Conservation (phyloP, 2,888 invertebrate genomes). For the Thumatha senex region DNA sequence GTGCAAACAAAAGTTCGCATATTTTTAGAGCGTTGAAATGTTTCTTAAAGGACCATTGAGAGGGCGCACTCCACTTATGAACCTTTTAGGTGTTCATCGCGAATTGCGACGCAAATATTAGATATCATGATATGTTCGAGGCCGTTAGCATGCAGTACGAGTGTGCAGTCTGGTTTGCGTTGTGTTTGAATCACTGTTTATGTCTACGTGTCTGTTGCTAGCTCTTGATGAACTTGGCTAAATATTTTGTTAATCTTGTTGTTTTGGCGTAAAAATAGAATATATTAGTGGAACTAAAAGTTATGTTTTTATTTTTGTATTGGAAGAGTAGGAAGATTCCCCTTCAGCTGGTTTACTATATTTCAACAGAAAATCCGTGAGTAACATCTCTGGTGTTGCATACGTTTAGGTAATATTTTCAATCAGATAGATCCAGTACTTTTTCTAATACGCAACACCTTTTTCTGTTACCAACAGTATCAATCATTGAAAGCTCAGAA, state of each 20-base stretch:
- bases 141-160: conserved; percentile 18
- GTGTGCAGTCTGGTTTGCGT: conserved; percentile 15
- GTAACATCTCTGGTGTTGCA: no score
- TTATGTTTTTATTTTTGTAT: no score
- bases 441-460: no score
- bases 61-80: conserved; percentile 42
- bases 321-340: no score
- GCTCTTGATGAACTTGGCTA: conserved; percentile 16
- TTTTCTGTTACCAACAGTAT: no score
- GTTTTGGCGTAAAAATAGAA: conserved; percentile 1
- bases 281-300: background rate
- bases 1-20: conserved; percentile 66
- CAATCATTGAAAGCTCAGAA: no score
- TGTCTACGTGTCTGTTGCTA: conserved; percentile 30
- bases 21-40: conserved; percentile 53
- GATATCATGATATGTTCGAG: conserved; percentile 33
- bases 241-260: conserved; percentile 2
- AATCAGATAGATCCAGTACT: no score
- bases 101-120: conserved; percentile 54
- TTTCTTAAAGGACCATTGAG: conserved; percentile 39
- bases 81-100: conserved; percentile 41
- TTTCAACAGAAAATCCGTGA: no score
- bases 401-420: no score
- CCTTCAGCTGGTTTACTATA: no score
- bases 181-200: conserved; percentile 36